Conservation (phyloP, 2,888 invertebrate genomes). For the Temnothorax unifasciatus region DNA sequence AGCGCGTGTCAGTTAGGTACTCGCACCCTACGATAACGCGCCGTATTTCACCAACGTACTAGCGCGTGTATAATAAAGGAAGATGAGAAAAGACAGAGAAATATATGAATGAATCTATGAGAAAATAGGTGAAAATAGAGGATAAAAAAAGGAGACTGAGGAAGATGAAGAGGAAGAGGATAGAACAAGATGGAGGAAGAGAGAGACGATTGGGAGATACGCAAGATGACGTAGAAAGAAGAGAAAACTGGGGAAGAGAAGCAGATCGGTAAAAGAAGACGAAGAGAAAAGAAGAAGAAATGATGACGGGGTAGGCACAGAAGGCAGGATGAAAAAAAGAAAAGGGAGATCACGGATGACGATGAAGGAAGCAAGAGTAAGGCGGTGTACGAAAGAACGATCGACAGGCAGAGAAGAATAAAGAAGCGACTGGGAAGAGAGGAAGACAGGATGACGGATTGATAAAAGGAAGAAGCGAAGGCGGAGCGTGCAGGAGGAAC, state of each 20-base stretch:
- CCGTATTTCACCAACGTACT: slow-evolving; percentile 61
- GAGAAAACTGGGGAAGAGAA: neutral
- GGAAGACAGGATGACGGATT: slow-evolving; percentile 21
- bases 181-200: neutral
- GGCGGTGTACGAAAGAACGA: slow-evolving; percentile 53
- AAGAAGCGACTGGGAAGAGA: slow-evolving; percentile 23
- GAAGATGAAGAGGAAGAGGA: neutral
- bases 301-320: slow-evolving; percentile 16
- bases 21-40: slow-evolving; percentile 66
- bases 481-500: neutral
- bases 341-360: neutral
- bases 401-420: slow-evolving; percentile 42
- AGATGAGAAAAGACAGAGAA: neutral
- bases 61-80: neutral
- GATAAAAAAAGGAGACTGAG: neutral
- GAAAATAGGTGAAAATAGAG: neutral
- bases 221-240: slow-evolving; percentile 6
- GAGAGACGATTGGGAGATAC: neutral
- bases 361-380: slow-evolving; percentile 23
- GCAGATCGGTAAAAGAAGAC: slow-evolving; percentile 15
- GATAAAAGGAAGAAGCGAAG: slow-evolving; percentile 5
- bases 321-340: slow-evolving; percentile 9
- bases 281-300: slow-evolving; percentile 21
- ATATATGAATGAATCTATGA: neutral
- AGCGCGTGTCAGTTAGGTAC: slow-evolving; percentile 65